These are phyloP conservation scores for Atethmia centrago DNA, from an alignment of 2,888 invertebrate species.

Conservation along the genomic window DNA sequence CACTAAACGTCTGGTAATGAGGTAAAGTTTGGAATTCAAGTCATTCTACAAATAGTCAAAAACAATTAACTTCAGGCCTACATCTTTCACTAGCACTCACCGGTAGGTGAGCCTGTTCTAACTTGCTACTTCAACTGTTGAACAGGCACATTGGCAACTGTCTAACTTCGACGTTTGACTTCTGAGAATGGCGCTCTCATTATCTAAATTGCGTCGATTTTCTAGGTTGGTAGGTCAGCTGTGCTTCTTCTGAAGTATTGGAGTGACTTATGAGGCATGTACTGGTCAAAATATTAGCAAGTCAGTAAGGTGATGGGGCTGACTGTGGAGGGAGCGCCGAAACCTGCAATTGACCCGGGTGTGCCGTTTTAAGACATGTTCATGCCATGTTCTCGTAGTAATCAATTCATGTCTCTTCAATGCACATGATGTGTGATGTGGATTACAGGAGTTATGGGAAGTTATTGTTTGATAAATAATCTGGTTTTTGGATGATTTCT, in stretches of 20 bases:
- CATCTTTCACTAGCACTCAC: constrained; percentile 35
- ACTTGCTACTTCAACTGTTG: constrained; percentile 40
- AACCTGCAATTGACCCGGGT: too few relatives aligned
- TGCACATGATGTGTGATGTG: too few relatives aligned
- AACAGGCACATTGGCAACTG: constrained; percentile 51
- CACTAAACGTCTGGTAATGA: constrained; percentile 24
- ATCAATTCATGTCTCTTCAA: too few relatives aligned
- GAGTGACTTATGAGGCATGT: neutral
- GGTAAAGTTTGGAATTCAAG: constrained; percentile 26
- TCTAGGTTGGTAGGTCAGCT: constrained; percentile 16
- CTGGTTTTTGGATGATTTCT: too few relatives aligned
- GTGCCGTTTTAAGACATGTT: too few relatives aligned
- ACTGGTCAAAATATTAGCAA: too few relatives aligned
- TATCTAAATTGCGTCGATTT: constrained; percentile 41
- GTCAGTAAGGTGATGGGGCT: neutral
- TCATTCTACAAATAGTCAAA: constrained; percentile 22
- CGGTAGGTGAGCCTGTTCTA: neutral
- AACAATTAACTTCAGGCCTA: constrained; percentile 48
- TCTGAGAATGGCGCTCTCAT: constrained; percentile 42
- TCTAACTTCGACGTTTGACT: constrained; percentile 44
- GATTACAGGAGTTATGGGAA: neutral
- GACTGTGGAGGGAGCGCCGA: too few relatives aligned
- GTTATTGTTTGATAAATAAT: too few relatives aligned
- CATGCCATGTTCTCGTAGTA: too few relatives aligned
- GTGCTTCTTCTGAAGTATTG: neutral